These are phyloP conservation scores for Halichoeres trimaculatus DNA, from an alignment of 2,113 vertebrate species.

Conservation along the genomic window DNA sequence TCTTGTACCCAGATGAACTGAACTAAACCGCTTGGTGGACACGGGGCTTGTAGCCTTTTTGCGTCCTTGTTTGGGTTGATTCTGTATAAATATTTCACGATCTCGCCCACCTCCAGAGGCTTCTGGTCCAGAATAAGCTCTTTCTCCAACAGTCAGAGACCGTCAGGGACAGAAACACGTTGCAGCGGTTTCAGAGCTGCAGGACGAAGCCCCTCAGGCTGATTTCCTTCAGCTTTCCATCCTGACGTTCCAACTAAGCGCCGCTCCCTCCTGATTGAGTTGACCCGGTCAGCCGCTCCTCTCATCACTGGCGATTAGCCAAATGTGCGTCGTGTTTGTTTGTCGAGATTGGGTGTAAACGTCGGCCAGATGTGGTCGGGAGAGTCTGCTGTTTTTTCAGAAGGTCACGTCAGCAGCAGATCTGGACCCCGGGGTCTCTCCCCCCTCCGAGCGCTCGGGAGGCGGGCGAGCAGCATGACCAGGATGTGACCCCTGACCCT, in stretches of 20 bases:
- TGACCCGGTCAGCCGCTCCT: slow-evolving; percentile 51
- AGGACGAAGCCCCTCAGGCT: background rate
- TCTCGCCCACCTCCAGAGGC: no score
- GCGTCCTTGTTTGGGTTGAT: no score
- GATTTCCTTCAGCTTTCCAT: slow-evolving; percentile 7
- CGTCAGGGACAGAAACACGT: no score
- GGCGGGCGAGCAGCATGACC: slow-evolving; percentile 84
- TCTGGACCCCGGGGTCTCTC: slow-evolving; percentile 78
- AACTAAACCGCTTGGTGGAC: no score
- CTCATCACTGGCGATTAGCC: slow-evolving; percentile 48
- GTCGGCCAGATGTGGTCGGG: slow-evolving; percentile 87
- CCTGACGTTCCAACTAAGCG: slow-evolving; percentile 5
- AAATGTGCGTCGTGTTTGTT: slow-evolving; percentile 83
- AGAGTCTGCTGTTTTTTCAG: slow-evolving; percentile 81
- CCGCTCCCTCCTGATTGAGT: slow-evolving; percentile 30
- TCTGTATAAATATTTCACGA: no score
- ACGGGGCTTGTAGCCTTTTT: no score
- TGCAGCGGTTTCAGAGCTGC: no score
- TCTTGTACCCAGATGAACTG: no score
- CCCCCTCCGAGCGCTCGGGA: slow-evolving; percentile 69
- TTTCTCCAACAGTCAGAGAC: no score
- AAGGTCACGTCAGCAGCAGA: slow-evolving; percentile 84
- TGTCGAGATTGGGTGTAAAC: slow-evolving; percentile 90
- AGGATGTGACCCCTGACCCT: slow-evolving; percentile 74
- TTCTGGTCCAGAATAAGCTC: no score